Evolutionary conservation across 2,113 vertebrate genomes (phyloP), one percentile per base, ranked within the genome.

Genomic region (Salminus brasiliensis): DNA sequence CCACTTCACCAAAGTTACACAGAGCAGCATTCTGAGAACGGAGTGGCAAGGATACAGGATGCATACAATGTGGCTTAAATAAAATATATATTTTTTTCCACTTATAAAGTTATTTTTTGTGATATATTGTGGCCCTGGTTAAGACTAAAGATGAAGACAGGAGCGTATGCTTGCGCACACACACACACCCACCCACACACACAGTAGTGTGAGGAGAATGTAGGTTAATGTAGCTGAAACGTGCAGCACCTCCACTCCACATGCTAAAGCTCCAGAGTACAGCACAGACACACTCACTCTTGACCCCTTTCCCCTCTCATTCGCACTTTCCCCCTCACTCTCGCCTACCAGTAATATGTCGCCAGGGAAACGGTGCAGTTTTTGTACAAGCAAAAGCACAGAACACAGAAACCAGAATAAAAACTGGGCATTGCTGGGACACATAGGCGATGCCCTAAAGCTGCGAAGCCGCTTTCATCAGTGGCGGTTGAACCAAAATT

Each of bases 181-280:
- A 80, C 62, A 66, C 68, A 78, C 67, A 39, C 67, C 84, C 72
- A 69, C 62, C 74, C 73, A 84, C 41, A 49, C 73, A 43, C 15
- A 76, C n/a, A 53, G 21, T 43, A 29, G 83, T 82, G 80, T 53
- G 36, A 67, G 74, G 49, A 78, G 71, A 69, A 76, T 69, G 71
- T 85, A 84, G 81, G 65, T 63, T 80, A 47, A 63, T 81, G 66
- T 70, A 69, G 45, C 73, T 69, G 80, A 78, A 41, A 72, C 66
- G 30, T 71, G 52, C 62, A 18, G 55, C 49, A 75, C 25, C 18
- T 29, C 29, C 63, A 69, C 30, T 63, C 57, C 68, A 41, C 72
- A 59, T 79, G 77, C 41, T 21, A 60, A 27, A 21, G n/a, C 55
- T 74, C 72, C 13, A 34, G 27, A 29, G 18, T 79, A 25, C 7